Base-by-base conservation (phyloP, 1,140 invertebrate genomes). In the Himalopsyche phryganea region DNA sequence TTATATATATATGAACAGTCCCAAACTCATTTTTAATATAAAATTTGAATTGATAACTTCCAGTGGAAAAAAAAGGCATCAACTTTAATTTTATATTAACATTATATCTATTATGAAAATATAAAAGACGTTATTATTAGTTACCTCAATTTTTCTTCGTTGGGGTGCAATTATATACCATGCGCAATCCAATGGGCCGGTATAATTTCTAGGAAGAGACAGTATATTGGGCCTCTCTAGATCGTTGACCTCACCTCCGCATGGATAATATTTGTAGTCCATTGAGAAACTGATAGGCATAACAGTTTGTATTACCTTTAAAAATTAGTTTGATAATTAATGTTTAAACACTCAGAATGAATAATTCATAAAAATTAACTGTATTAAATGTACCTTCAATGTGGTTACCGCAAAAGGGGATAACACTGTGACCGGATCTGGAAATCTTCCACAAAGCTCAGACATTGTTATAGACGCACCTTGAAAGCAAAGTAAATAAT, bases 191-290 rank as follows among this genome's bases (percentile, higher is more conserved):
- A 63, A 6, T 2, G 57, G 17, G 1, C 61, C 61, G 6, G 9
- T 42, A 14, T 36, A 15, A 17, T 52, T 52, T 6, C 1, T 11
- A 6, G 36, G 52, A n/a, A 63, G 36, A 6, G 35, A 19, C 11
- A 63, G 55, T 13, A n/a, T 14, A 17, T 44, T 19, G 10, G 44
- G 17, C 33, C 48, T 35, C 15, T 63, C 42, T 11, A 63, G 17
- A 41, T 41, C 40, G 1, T 33, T 35, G 18, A 20, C 15, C 28
- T 11, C 5, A 5, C 86, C 87, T 17, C 88, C 88, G 67, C 87
- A 89, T 5, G 71, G 66, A 52, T 81, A 72, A n/a, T 75, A 20
- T 55, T 73, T 77, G 61, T 75, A 80, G 5, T 67, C 54, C 0
- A 82, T 10, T 38, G 66, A 44, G 46, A 81, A 74, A 2, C 63